Conservation (phyloP, 2,113 vertebrate genomes). For the Calonectris borealis region DNA sequence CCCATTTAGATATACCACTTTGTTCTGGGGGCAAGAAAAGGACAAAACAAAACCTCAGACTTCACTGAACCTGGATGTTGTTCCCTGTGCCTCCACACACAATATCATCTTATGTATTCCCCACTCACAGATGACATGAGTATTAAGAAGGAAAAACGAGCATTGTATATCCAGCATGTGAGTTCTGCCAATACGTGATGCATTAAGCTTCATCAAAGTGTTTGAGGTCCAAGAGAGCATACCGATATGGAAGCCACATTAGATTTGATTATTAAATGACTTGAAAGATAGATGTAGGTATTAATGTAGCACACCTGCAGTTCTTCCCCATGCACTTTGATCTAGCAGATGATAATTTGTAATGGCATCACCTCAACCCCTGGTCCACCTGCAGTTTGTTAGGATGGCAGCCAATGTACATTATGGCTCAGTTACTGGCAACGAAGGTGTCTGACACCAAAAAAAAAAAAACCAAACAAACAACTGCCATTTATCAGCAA, state of each 20-base stretch:
- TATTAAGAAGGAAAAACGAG: constrained; percentile 38
- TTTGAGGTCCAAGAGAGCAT: constrained; percentile 16
- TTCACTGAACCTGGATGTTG: background rate
- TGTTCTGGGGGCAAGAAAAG: background rate
- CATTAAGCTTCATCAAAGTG: constrained; percentile 54
- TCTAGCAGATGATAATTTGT: constrained; percentile 66
- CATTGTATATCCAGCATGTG: background rate
- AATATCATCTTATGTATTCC: background rate
- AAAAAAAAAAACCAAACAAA: background rate
- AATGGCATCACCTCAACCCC: constrained; percentile 48
- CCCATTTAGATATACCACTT: background rate
- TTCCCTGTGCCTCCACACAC: background rate
- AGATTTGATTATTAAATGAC: constrained; percentile 68
- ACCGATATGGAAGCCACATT: constrained; percentile 42
- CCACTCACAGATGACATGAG: background rate
- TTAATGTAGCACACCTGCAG: constrained; percentile 61
- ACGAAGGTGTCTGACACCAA: background rate
- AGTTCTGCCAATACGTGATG: constrained; percentile 10
- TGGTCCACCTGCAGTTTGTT: constrained; percentile 64
- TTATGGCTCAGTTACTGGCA: constrained; percentile 9
- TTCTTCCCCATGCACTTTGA: constrained; percentile 56
- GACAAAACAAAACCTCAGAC: background rate
- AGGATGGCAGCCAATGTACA: constrained; percentile 43
- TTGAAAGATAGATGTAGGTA: constrained; percentile 68
- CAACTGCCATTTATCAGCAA: constrained; percentile 12